These are phyloP conservation scores for Dynastes tityus DNA, from an alignment of 2,888 invertebrate species.

Conservation along the genomic window DNA sequence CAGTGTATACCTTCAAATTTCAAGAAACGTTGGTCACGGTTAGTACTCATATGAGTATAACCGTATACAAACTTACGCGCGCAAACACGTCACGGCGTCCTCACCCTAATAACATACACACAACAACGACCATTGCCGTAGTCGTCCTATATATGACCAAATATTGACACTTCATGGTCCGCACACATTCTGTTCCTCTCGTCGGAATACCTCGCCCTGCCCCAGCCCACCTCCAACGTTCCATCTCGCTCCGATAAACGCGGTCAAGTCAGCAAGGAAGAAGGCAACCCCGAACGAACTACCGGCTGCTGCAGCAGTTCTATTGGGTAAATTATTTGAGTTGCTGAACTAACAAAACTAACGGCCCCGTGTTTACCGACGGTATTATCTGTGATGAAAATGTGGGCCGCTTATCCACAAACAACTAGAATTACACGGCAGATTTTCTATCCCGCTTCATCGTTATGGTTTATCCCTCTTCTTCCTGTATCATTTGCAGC, in stretches of 20 bases:
- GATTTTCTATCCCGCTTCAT: slow-evolving; percentile 23
- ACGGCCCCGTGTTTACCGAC: slow-evolving; percentile 69
- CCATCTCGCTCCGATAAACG: slow-evolving; percentile 36
- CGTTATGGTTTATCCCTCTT: neutral
- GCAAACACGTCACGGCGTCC: neutral
- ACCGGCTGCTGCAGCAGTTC: slow-evolving; percentile 67
- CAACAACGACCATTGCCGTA: slow-evolving; percentile 53
- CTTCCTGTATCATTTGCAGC: neutral
- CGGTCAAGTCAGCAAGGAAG: slow-evolving; percentile 49
- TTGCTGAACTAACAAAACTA: slow-evolving; percentile 72
- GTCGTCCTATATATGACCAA: slow-evolving; percentile 68
- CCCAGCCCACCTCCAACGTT: slow-evolving; percentile 26
- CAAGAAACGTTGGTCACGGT: neutral
- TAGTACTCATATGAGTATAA: neutral
- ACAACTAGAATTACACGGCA: slow-evolving; percentile 50
- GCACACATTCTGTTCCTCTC: slow-evolving; percentile 63
- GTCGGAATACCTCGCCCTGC: slow-evolving; percentile 48
- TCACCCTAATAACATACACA: neutral
- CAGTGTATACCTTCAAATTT: too few species aligned
- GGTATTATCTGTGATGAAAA: slow-evolving; percentile 71
- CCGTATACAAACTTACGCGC: neutral
- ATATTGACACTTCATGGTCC: slow-evolving; percentile 69
- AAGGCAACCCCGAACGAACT: slow-evolving; percentile 67
- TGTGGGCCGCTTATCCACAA: slow-evolving; percentile 64
- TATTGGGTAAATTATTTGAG: slow-evolving; percentile 71